Evolutionary conservation across 2,888 invertebrate genomes (phyloP).

Genomic region (Sialis lutaria): DNA sequence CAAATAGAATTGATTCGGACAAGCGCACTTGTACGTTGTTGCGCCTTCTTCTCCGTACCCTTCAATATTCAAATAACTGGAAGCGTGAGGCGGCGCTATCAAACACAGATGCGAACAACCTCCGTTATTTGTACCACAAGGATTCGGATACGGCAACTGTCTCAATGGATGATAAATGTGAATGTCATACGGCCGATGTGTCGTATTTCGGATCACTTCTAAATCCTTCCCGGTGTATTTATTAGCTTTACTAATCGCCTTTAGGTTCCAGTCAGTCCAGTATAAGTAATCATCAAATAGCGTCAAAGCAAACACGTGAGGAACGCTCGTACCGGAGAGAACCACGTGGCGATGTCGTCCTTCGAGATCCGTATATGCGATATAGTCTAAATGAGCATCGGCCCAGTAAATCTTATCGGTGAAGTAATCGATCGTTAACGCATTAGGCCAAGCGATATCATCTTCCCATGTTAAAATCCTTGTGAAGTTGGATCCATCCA

Average conservation of each 20-base stretch:
- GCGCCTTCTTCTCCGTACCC: constrained; percentile 67
- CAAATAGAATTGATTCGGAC: constrained; percentile 87
- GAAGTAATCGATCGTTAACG: constrained; percentile 89
- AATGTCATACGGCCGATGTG: constrained; percentile 88
- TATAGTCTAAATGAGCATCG: constrained; percentile 95
- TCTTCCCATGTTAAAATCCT: constrained; percentile 81
- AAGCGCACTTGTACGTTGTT: constrained; percentile 69
- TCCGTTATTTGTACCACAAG: constrained; percentile 83
- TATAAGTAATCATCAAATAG: constrained; percentile 86
- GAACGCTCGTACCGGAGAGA: constrained; percentile 62
- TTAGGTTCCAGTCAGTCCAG: constrained; percentile 98
- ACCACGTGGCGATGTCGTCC: constrained; percentile 74
- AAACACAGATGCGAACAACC: constrained; percentile 93
- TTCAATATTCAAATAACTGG: constrained; percentile 58
- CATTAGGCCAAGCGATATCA: constrained; percentile 97
- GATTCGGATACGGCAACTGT: constrained; percentile 72
- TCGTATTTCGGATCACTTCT: constrained; percentile 66
- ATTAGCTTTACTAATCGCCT: constrained; percentile 77
- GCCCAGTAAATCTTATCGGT: constrained; percentile 94
- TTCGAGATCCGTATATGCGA: constrained; percentile 86
- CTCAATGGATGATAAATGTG: constrained; percentile 81
- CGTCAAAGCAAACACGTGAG: constrained; percentile 89
- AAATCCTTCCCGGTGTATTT: constrained; percentile 75
- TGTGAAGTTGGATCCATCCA: constrained; percentile 88
- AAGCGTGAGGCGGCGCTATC: constrained; percentile 64